Evolutionary conservation across 2,888 invertebrate species (phyloP), one percentile per base, ranked within the genome.

Genomic region (Ptilodon capucinus): DNA sequence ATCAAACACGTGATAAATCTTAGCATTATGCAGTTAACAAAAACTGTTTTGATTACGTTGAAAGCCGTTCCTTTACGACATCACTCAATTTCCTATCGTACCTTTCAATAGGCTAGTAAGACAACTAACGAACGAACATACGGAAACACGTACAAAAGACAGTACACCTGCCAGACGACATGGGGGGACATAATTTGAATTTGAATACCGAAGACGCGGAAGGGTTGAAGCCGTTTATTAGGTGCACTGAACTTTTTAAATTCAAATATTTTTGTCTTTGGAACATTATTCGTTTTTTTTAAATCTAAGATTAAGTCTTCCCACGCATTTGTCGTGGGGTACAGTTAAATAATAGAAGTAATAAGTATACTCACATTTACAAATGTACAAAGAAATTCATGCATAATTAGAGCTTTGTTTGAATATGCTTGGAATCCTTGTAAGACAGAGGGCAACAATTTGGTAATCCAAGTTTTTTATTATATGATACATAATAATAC

Each of bases 121-220:
- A 59, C 68, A 64, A 68, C 62, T 66, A 60, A 61, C 67, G 68
- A 68, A 75, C 71, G 64, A 64, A 68, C 64, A 63, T 79, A 71
- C 81, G 85, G 86, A 84, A 87, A 80, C 78, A 72, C 76, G 76
- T 80, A 84, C 76, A 85, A 83, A 81, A 76, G 67, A 79, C 75
- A 16, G 69, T 83, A 74, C 86, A 84, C 82, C 86, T 86, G 86
- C 86, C 75, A 59, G 65, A 54, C 58, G 42, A 16, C 40, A 25
- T 54, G 53, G 65, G 81, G 83, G 81, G 85, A 83, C 83, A 82
- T 42, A 61, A 65, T 89, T 87, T 86, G 76, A 90, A 89, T 89
- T 74, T 86, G 83, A 89, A 84, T 83, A 62, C 70, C 58, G 57
- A 48, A 60, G 67, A 68, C 51, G 56, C 72, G 68, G 78, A 86